Evolutionary conservation across 2,888 invertebrate genomes (phyloP).

Genomic region (Rhingia rostrata): DNA sequence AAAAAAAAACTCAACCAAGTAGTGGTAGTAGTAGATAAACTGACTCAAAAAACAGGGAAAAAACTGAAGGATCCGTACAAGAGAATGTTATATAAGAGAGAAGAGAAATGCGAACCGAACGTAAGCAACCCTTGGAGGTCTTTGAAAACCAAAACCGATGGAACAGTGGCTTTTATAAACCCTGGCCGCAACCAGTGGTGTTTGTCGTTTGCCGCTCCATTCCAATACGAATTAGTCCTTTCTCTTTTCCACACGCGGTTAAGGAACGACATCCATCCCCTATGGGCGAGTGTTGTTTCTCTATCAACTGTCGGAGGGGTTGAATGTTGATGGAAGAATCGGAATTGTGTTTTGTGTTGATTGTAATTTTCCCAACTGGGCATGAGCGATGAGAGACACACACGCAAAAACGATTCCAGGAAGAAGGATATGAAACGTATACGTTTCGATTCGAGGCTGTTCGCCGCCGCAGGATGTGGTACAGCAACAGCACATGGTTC

Average conservation of each 20-base stretch:
- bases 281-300: constrained; percentile 66
- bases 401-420: constrained; percentile 55
- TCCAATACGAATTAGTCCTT: constrained; percentile 54
- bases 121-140: constrained; percentile 84
- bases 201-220: constrained; percentile 58
- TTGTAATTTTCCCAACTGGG: constrained; percentile 55
- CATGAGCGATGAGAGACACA: constrained; percentile 72
- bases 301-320: constrained; percentile 48
- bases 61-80: constrained; percentile 81
- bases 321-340: constrained; percentile 60
- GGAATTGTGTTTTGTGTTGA: constrained; percentile 64
- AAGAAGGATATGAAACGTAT: constrained; percentile 52
- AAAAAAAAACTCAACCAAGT: constrained; percentile 54
- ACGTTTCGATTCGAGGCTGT: constrained; percentile 57
- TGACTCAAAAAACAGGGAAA: constrained; percentile 78
- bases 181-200: constrained; percentile 72
- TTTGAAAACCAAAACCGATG: constrained; percentile 82
- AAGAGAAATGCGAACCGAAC: constrained; percentile 84
- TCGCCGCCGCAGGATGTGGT: constrained; percentile 61
- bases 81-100: constrained; percentile 83
- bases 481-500: constrained; percentile 70
- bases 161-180: constrained; percentile 82
- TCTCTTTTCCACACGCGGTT: constrained; percentile 73
- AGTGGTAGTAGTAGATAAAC: constrained; percentile 59
- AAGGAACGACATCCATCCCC: constrained; percentile 65